Base-by-base conservation (phyloP, 2,113 vertebrate species). In the Engystomops pustulosus region DNA sequence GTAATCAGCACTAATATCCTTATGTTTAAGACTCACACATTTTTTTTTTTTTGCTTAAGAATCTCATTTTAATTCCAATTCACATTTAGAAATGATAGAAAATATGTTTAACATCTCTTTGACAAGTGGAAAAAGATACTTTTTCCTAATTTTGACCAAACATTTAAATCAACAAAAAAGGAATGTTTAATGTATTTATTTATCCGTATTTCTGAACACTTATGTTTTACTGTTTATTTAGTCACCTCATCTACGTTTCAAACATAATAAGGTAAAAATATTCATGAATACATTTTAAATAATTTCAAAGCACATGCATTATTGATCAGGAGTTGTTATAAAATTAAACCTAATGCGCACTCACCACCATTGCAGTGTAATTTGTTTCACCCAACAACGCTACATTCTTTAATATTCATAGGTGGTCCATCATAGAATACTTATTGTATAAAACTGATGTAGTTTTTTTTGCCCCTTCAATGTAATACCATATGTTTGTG, bases 1-100 rank as follows among this genome's bases (percentile, higher is more conserved):
- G 83, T 85, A 85, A 85, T 85, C 83, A 85, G 83, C 83, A 45
- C 62, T 85, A 85, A 85, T 85, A 85, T 85, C 83, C 83, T 85
- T 85, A 85, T 85, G 65, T 78, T 85, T 85, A 85, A 85, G 74
- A 85, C 83, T 78, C 62, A 45, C 82, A 84, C 83, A 85, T 85
- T 79, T 84, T n/a, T n/a, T n/a, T n/a, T n/a, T 85, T 79, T 78
- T 47, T 69, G 75, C 67, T 51, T 85, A 79, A 70, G 75, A 85
- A 79, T 78, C 83, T 70, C 38, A 79, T 85, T 84, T 85, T 79
- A 55, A 85, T 85, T 83, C 55, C 75, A 49, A 83, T 83, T 84
- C 62, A 69, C 62, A 84, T 84, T 85, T 79, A 34, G 34, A 79
- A 79, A 70, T 78, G 53, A 85, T 41, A 85, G 7, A 9, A 77